A percentile compares a stretch with the other conserved stretches of the same genome.
Conservation (phyloP, 2,888 invertebrate species). For the Petrophora chlorosata region DNA sequence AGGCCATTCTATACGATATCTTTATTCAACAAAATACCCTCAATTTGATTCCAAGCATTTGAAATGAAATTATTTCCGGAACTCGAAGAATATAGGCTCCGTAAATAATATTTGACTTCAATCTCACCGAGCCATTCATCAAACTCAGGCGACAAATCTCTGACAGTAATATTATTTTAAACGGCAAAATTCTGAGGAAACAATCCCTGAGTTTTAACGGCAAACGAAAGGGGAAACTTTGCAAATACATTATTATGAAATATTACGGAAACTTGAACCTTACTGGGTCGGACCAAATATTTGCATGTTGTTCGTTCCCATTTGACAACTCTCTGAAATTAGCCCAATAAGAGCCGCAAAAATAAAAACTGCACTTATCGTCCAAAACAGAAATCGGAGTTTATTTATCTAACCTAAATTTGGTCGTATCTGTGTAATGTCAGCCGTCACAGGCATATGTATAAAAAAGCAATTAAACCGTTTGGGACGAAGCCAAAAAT, state of each 20-base stretch:
- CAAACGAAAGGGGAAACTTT: slow-evolving; percentile 55
- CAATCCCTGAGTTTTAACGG: slow-evolving; percentile 42
- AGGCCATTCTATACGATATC: too few relatives aligned
- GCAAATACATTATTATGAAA: slow-evolving; percentile 60
- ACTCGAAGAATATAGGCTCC: background rate
- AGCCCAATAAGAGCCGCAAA: slow-evolving; percentile 7
- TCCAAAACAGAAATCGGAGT: slow-evolving; percentile 2
- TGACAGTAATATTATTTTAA: slow-evolving; percentile 50
- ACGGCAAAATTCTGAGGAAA: slow-evolving; percentile 40
- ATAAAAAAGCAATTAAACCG: slow-evolving; percentile 32
- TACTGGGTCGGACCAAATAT: slow-evolving; percentile 47
- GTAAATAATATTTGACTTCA: slow-evolving; percentile 8
- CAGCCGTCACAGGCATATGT: slow-evolving; percentile 10
- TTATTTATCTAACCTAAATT: slow-evolving; percentile 9
- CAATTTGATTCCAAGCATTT: too few relatives aligned
- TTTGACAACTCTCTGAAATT: slow-evolving; percentile 27
- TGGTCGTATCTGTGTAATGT: slow-evolving; percentile 18
- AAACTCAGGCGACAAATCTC: slow-evolving; percentile 24
- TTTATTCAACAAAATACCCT: too few relatives aligned
- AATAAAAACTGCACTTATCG: slow-evolving; percentile 8
- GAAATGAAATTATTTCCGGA: too few relatives aligned
- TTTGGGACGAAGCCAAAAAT: slow-evolving; percentile 33
- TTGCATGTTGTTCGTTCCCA: slow-evolving; percentile 47
- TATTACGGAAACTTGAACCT: slow-evolving; percentile 52
- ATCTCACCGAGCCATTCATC: slow-evolving; percentile 22